phyloP scores from a whole-genome alignment of 2,888 invertebrate species.

The Scaptomyza reducta region DNA sequence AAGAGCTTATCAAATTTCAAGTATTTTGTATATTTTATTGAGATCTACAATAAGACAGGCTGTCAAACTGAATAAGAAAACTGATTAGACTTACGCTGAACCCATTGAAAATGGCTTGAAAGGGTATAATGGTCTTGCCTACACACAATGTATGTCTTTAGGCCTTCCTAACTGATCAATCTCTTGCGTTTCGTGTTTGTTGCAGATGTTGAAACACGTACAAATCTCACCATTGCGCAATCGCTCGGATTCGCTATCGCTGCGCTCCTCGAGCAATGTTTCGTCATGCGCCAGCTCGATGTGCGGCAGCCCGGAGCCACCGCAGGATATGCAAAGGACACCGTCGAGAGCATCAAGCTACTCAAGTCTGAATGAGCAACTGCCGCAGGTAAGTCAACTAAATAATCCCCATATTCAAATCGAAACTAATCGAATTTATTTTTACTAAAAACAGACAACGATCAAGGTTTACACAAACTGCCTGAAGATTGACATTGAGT shows the following conservation, averaged over 20 bases:
- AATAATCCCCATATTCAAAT: fast-evolving
- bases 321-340: conserved; percentile 85
- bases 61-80: too few relatives aligned
- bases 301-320: conserved; percentile 88
- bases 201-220: conserved; percentile 94
- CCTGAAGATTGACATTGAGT: conserved; percentile 96
- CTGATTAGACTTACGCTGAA: too few relatives aligned
- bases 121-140: too few relatives aligned
- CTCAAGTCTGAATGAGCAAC: conserved; percentile 86
- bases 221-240: conserved; percentile 94
- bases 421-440: not conserved
- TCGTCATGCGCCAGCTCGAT: conserved; percentile 86
- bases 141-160: too few relatives aligned
- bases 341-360: conserved; percentile 89
- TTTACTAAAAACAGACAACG: conserved; percentile 87
- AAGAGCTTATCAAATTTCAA: not conserved
- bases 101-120: too few relatives aligned
- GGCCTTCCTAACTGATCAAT: not conserved
- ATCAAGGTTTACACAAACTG: conserved; percentile 96
- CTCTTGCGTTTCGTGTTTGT: not conserved
- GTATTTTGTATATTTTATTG: too few relatives aligned
- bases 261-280: conserved; percentile 87
- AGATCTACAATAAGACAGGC: too few relatives aligned
- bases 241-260: conserved; percentile 92
- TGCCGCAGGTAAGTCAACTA: conserved; percentile 84